These are phyloP conservation scores for Meteorus cinctellus DNA, from an alignment of 2,888 invertebrate genomes.

Conservation along the genomic window DNA sequence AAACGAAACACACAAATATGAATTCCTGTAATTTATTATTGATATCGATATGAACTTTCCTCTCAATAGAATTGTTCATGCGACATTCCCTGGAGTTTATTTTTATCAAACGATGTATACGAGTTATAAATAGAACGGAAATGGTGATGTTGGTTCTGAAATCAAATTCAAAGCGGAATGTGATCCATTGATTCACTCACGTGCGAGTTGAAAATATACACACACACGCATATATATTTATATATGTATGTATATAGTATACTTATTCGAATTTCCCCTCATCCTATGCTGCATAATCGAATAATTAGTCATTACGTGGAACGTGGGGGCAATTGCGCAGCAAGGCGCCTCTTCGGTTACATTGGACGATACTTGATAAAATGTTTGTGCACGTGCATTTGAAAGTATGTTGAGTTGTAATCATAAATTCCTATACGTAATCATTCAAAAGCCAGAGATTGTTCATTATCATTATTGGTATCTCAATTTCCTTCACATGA, in stretches of 20 bases:
- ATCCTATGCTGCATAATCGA: conserved; percentile 43
- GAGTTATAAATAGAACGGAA: background rate
- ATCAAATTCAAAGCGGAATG: conserved; percentile 16
- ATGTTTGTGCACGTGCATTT: background rate
- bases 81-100: background rate
- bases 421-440: conserved; percentile 27
- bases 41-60: background rate
- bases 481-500: background rate
- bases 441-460: conserved; percentile 16
- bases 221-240: too few relatives aligned
- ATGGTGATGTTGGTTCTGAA: background rate
- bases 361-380: conserved; percentile 16
- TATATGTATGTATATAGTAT: background rate
- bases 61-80: background rate
- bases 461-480: conserved; percentile 1
- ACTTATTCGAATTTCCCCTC: conserved; percentile 25
- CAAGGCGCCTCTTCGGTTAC: conserved; percentile 20
- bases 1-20: background rate
- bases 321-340: conserved; percentile 41
- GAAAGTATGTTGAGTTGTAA: conserved; percentile 27
- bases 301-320: conserved; percentile 37
- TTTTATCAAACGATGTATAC: background rate
- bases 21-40: background rate
- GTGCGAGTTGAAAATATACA: conserved; percentile 12
- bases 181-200: conserved; percentile 12